Evolutionary conservation across 1,140 invertebrate species (phyloP), one percentile per base, ranked within the genome.

Genomic region (Pollicipes pollicipes): DNA sequence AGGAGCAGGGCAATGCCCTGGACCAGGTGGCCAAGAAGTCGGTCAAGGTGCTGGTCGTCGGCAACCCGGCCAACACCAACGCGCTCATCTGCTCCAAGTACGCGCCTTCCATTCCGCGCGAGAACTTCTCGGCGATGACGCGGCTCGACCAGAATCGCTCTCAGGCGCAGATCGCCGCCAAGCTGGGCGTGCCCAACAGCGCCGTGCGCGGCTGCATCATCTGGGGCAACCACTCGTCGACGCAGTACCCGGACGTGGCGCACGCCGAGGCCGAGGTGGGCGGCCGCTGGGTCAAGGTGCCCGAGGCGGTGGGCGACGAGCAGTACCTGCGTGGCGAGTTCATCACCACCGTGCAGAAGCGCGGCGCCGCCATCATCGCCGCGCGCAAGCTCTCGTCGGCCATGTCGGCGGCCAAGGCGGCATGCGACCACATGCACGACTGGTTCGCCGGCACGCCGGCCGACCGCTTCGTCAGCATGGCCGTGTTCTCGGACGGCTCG

Each of bases 41-140:
- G 78, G 92, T 97, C 27, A 98, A 97, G 82, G 90, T 96, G 28
- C 81, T 99, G 27, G 96, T 99, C 66, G 97, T 99, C 77, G 97
- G 97, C 58, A 99, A 99, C 81, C 97, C 97, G 68, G 97, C 97
- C 0, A 99, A 99, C 78, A 99, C 97, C 0, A 99, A 99, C 84
- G 96, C 96, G 27, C 82, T 96, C 17, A 94, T 99, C 74, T 95
- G 93, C 77, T 90, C 93, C 3, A 91, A 94, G 77, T 98, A 96
- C 81, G 95, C 95, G n/a, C 95, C 94, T 37, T 93, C 91, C 4
- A 98, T 99, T 80, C 96, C 97, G 26, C 88, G 88, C 75, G 87
- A 94, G 79, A 99, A 98, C 80, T 98, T 99, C 79, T 91, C 92
- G 68, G 97, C 96, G 4, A 95, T 99, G 90, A 99, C 97, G 0